Conservation (phyloP, 2,888 invertebrate species). For the Eristalis intricaria region DNA sequence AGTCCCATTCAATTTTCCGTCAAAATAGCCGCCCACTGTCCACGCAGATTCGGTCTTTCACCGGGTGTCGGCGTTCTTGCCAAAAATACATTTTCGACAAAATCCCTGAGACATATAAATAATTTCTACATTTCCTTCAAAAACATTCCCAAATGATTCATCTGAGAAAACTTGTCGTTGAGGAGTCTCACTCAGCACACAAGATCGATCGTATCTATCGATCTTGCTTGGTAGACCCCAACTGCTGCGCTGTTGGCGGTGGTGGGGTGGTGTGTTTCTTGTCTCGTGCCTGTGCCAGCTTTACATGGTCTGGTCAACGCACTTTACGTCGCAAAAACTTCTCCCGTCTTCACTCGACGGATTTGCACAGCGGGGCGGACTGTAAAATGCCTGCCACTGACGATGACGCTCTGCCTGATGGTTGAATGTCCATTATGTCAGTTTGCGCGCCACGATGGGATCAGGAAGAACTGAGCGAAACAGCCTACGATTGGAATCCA, state of each 20-base stretch:
- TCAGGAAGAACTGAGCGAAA: constrained; percentile 30
- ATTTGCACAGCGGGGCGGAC: constrained; percentile 10
- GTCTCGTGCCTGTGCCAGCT: background rate
- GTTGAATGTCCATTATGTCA: constrained; percentile 56
- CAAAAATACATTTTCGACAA: constrained; percentile 52
- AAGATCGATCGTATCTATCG: constrained; percentile 66
- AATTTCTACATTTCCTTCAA: constrained; percentile 31
- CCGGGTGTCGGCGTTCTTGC: constrained; percentile 46
- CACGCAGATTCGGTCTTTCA: background rate
- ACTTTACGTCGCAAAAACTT: constrained; percentile 43
- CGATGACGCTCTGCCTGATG: background rate
- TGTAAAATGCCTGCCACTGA: background rate
- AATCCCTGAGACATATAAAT: constrained; percentile 17
- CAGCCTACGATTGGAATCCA: constrained; percentile 60
- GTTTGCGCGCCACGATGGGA: constrained; percentile 22
- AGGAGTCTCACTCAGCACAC: background rate
- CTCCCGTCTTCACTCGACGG: constrained; percentile 10
- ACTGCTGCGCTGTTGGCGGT: constrained; percentile 8
- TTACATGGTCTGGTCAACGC: constrained; percentile 53
- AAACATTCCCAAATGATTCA: background rate
- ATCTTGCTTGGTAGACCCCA: constrained; percentile 62
- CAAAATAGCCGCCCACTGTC: background rate
- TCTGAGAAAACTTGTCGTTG: constrained; percentile 7
- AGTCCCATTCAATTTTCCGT: background rate
- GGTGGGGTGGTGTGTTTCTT: constrained; percentile 21